Percentiles rank a stretch among this genome's conserved stretches.
Evolutionary conservation across 92 coral and sea anemone genomes (phyloP).

Genomic region (Palythoa caribaeorum): DNA sequence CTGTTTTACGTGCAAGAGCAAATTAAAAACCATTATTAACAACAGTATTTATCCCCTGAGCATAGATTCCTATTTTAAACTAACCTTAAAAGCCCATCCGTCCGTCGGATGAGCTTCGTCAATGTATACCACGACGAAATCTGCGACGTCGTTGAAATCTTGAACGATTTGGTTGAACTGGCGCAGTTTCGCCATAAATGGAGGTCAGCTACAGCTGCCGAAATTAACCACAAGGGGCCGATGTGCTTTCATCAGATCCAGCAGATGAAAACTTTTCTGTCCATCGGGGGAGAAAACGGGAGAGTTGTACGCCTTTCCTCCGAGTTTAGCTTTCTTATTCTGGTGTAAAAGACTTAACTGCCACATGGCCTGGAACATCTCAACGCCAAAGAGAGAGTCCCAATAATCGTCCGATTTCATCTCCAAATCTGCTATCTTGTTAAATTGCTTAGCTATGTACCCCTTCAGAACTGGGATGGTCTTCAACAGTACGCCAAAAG

Average conservation of each 20-base stretch:
- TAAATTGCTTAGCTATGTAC: conserved; percentile 58
- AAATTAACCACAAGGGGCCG: conserved; percentile 96
- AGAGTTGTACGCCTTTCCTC: conserved; percentile 73
- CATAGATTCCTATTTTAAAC: background rate
- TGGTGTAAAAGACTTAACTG: conserved; percentile 65
- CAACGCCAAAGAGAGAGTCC: conserved; percentile 79
- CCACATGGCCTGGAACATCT: conserved; percentile 81
- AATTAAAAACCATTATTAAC: too few species aligned
- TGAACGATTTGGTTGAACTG: conserved; percentile 80
- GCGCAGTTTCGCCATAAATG: conserved; percentile 87
- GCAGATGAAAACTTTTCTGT: conserved; percentile 59
- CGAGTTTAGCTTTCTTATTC: conserved; percentile 60
- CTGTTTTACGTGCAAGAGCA: too few species aligned
- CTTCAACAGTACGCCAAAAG: conserved; percentile 67
- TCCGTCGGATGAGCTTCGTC: conserved; percentile 94
- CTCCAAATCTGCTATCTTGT: conserved; percentile 70
- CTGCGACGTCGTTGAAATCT: conserved; percentile 90
- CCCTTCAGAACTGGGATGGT: conserved; percentile 73
- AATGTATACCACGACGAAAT: conserved; percentile 88
- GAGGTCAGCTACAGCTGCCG: conserved; percentile 97
- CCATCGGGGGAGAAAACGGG: conserved; percentile 80
- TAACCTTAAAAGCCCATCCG: conserved; percentile 97
- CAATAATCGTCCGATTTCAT: conserved; percentile 84
- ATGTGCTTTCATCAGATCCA: conserved; percentile 74
- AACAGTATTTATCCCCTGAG: too few species aligned